These are phyloP conservation scores for Aphis gossypii DNA, from an alignment of 1,140 invertebrate genomes.

Conservation along the genomic window DNA sequence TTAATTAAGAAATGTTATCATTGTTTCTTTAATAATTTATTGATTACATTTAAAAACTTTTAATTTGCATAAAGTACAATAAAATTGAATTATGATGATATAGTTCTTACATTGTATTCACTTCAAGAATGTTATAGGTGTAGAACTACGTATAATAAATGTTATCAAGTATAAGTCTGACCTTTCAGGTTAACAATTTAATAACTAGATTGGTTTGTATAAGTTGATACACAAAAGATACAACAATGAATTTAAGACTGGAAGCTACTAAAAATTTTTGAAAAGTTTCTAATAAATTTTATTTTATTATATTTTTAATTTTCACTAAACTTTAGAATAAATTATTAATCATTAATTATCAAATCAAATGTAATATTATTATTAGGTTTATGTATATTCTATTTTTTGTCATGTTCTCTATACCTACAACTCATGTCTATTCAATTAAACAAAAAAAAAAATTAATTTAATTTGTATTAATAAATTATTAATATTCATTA, in stretches of 20 bases:
- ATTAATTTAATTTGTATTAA: not conserved
- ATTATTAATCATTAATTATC: not conserved
- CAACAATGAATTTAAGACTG: not conserved
- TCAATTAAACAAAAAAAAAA: not conserved
- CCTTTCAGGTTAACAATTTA: too few relatives aligned
- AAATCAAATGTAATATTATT: constrained; percentile 13
- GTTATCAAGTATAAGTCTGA: too few relatives aligned
- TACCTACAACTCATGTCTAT: too few relatives aligned
- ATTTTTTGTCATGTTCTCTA: too few relatives aligned
- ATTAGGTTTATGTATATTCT: not conserved
- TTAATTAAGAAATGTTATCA: not conserved
- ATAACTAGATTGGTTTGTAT: not conserved
- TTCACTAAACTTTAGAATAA: not conserved
- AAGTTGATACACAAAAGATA: not conserved
- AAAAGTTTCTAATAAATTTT: not conserved
- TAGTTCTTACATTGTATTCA: too few relatives aligned
- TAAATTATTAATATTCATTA: not conserved
- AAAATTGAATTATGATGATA: not conserved
- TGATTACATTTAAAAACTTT: constrained; percentile 21
- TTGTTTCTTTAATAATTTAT: not conserved
- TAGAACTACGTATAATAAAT: too few relatives aligned
- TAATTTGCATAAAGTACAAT: not conserved
- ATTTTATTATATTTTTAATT: too few relatives aligned
- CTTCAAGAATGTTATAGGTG: too few relatives aligned
- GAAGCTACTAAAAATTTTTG: not conserved